Evolutionary conservation across 2,888 invertebrate species (phyloP).

Genomic region (Tenthredo notha): DNA sequence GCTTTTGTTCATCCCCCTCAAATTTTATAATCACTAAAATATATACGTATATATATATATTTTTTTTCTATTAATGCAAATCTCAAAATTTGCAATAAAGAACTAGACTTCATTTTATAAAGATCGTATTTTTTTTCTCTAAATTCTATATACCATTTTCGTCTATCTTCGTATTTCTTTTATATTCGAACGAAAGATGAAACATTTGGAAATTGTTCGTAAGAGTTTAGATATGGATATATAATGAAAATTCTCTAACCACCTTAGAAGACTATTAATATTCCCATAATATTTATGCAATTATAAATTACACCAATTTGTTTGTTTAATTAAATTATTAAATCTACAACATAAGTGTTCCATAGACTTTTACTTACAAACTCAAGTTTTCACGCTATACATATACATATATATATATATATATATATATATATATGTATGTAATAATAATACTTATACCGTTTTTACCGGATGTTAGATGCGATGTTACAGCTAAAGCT

Average conservation of each 20-base stretch:
- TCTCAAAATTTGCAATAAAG: neutral
- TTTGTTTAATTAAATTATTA: neutral
- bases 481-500: neutral
- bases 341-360: neutral
- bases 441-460: neutral
- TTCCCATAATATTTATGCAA: neutral
- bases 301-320: neutral
- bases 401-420: neutral
- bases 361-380: slow-evolving; percentile 19
- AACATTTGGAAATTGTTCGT: too few species aligned
- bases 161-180: too few species aligned
- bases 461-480: slow-evolving; percentile 24
- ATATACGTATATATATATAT: neutral
- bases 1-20: neutral
- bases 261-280: too few species aligned
- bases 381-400: slow-evolving; percentile 16
- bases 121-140: too few species aligned
- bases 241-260: too few species aligned
- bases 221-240: too few species aligned
- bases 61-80: neutral
- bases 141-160: too few species aligned
- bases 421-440: too few species aligned
- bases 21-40: neutral
- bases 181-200: too few species aligned
- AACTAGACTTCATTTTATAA: too few species aligned